phyloP scores from a whole-genome alignment of 2,113 vertebrate genomes.

The Sialia sialis region DNA sequence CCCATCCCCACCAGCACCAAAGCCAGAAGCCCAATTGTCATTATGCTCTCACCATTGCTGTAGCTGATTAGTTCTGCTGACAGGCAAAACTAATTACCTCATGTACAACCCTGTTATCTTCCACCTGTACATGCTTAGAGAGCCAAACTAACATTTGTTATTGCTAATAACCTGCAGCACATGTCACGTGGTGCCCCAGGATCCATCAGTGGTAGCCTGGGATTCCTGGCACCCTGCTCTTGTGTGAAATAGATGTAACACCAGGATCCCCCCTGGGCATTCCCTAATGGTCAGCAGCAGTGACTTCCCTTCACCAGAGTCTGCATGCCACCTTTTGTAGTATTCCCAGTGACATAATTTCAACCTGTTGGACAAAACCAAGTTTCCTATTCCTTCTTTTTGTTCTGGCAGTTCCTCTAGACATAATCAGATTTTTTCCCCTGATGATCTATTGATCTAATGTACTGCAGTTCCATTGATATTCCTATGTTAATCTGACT shows the following conservation, averaged over 20 bases:
- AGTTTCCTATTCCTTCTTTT: background rate
- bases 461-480: background rate
- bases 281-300: background rate
- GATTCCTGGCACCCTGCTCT: background rate
- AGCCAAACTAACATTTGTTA: background rate
- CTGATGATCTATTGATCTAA: background rate
- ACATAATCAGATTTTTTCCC: background rate
- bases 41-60: background rate
- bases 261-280: accelerated
- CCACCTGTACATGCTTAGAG: background rate
- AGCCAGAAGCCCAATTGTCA: background rate
- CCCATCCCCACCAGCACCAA: accelerated
- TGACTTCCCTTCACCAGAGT: background rate
- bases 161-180: background rate
- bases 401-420: background rate
- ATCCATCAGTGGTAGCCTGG: background rate
- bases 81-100: background rate
- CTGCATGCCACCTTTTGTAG: background rate
- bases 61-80: background rate
- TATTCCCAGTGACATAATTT: background rate
- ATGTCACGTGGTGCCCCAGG: background rate
- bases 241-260: background rate
- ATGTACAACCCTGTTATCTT: background rate
- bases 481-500: background rate
- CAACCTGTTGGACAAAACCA: background rate